Conservation (phyloP, 35 echinoderm and acorn worm genomes). For the Ophioderma brevispina region DNA sequence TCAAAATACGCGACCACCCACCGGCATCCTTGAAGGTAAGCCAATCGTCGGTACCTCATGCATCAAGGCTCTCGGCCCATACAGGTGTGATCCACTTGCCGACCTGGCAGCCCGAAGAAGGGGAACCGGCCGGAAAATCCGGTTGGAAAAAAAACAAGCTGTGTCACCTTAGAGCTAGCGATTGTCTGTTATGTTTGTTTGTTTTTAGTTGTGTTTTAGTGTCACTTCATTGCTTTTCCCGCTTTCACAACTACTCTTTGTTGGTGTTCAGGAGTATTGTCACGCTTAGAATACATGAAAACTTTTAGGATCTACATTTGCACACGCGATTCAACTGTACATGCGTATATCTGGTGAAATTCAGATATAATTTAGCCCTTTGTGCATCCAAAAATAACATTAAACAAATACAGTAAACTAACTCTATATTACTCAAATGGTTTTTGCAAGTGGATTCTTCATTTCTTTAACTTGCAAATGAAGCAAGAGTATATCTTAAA, state of each 20-base stretch:
- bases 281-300: too few relatives aligned
- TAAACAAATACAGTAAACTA: too few relatives aligned
- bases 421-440: too few relatives aligned
- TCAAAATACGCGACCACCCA: conserved; percentile 94
- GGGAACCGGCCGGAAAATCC: conserved; percentile 53
- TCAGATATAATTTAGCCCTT: too few relatives aligned
- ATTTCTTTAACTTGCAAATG: too few relatives aligned
- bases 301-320: too few relatives aligned
- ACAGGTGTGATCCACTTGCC: conserved; percentile 53
- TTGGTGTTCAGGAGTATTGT: background rate
- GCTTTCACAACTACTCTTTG: background rate
- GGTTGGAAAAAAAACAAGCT: conserved; percentile 27
- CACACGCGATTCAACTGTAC: too few relatives aligned
- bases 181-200: background rate
- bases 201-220: background rate
- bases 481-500: too few relatives aligned
- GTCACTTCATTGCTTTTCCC: background rate
- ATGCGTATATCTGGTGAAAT: too few relatives aligned
- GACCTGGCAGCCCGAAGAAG: conserved; percentile 29
- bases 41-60: conserved; percentile 87
- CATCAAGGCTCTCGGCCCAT: conserved; percentile 76
- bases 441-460: too few relatives aligned
- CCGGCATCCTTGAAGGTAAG: conserved; percentile 93
- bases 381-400: too few relatives aligned
- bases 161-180: background rate